These are phyloP conservation scores for Paracyclopina nana DNA, from an alignment of 1,140 invertebrate genomes.

Conservation along the genomic window DNA sequence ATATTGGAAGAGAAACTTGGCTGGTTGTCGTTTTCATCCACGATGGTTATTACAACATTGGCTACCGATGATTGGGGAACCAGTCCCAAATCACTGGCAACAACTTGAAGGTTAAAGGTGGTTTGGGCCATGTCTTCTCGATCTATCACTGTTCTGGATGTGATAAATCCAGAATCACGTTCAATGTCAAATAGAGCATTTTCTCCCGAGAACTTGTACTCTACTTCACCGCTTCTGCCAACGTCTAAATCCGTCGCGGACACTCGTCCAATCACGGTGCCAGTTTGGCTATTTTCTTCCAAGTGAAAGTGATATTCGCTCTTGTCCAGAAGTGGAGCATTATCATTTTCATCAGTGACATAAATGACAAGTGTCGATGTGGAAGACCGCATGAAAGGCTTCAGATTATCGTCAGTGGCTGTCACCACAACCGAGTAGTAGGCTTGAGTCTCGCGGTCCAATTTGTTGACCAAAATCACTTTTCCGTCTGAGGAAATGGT, in stretches of 20 bases:
- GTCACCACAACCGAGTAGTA: conserved; percentile 68
- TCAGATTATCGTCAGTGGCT: conserved; percentile 48
- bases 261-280: conserved; percentile 72
- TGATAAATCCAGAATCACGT: conserved; percentile 73
- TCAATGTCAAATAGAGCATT: conserved; percentile 61
- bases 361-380: conserved; percentile 67
- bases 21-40: conserved; percentile 78
- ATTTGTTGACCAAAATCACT: conserved; percentile 51
- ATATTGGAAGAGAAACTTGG: conserved; percentile 60
- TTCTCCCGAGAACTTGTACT: conserved; percentile 51
- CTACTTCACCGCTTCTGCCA: conserved; percentile 72
- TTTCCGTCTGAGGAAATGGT: conserved; percentile 75
- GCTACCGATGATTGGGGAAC: conserved; percentile 57
- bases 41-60: conserved; percentile 65
- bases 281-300: conserved; percentile 64
- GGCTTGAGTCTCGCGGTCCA: conserved; percentile 72
- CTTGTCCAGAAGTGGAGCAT: conserved; percentile 67
- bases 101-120: conserved; percentile 57
- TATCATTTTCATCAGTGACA: conserved; percentile 89
- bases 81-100: conserved; percentile 66
- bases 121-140: conserved; percentile 57
- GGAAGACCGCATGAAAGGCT: conserved; percentile 48
- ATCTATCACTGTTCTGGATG: conserved; percentile 61
- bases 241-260: conserved; percentile 72
- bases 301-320: conserved; percentile 61